A percentile compares a stretch with the other conserved stretches of the same genome.
Conservation (phyloP, 2,888 invertebrate genomes). For the Ophonus ardosiacus region DNA sequence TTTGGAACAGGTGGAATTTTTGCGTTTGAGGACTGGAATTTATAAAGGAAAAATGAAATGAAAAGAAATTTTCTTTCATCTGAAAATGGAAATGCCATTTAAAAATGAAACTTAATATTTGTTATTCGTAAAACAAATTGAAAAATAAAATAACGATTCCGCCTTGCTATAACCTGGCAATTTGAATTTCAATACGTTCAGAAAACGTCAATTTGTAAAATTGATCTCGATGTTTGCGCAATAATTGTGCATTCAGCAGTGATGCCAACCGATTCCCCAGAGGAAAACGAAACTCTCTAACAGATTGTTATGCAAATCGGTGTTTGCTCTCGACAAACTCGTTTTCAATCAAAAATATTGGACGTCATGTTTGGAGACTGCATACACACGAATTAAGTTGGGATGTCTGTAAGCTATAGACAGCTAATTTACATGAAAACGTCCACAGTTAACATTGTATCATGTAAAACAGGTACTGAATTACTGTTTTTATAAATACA, state of each 20-base stretch:
- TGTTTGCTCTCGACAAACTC: conserved; percentile 63
- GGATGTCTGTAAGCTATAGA: neutral
- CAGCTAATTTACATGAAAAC: neutral
- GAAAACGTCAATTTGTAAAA: conserved; percentile 69
- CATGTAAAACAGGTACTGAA: neutral
- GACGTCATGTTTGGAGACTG: neutral
- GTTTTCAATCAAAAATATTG: conserved; percentile 63
- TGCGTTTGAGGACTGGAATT: neutral
- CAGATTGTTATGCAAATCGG: conserved; percentile 67
- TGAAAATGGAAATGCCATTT: conserved; percentile 44
- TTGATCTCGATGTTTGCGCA: conserved; percentile 75
- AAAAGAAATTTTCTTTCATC: conserved; percentile 15
- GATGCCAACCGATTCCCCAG: conserved; percentile 68
- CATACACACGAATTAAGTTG: conserved; percentile 29
- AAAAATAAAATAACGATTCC: conserved; percentile 36
- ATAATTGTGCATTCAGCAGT: conserved; percentile 76
- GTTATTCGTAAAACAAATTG: conserved; percentile 10
- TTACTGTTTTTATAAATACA: neutral
- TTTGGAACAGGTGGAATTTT: neutral
- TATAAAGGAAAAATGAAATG: conserved; percentile 12
- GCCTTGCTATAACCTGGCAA: conserved; percentile 5
- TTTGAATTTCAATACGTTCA: conserved; percentile 60
- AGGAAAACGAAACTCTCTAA: conserved; percentile 64
- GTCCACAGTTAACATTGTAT: neutral
- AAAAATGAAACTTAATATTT: conserved; percentile 50